Percentiles rank a stretch among this genome's conserved stretches.
phyloP scores from a whole-genome alignment of 2,888 invertebrate genomes.

The Coenonympha arcania region DNA sequence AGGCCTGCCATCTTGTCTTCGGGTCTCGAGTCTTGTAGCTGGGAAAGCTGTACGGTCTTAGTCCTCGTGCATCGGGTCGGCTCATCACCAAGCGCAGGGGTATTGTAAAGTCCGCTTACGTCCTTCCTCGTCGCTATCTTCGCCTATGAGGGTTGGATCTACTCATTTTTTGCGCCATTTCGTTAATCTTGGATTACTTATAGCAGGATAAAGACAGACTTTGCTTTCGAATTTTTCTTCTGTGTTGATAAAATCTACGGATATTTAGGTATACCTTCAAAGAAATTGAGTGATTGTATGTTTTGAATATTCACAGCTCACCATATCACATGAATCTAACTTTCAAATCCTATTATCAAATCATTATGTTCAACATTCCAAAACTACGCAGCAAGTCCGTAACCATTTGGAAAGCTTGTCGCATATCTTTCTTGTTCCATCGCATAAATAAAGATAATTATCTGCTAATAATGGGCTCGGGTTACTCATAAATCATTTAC shows the following conservation, averaged over 20 bases:
- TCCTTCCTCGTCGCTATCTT: too few relatives aligned
- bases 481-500: neutral
- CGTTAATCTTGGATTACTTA: too few relatives aligned
- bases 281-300: neutral
- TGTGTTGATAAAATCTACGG: neutral
- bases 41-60: too few relatives aligned
- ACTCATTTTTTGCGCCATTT: too few relatives aligned
- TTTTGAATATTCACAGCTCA: neutral
- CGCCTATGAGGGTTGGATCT: too few relatives aligned
- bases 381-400: conserved; percentile 36
- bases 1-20: too few relatives aligned
- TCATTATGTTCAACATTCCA: neutral
- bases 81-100: too few relatives aligned
- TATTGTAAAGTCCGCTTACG: too few relatives aligned
- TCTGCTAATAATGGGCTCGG: neutral
- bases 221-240: neutral
- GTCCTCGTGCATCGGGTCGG: too few relatives aligned
- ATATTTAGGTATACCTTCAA: neutral
- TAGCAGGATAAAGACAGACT: too few relatives aligned
- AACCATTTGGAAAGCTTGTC: conserved; percentile 8
- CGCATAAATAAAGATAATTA: neutral
- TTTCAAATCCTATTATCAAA: neutral
- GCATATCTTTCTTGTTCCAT: conserved; percentile 2
- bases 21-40: too few relatives aligned
- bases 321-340: neutral